Percentiles rank a stretch among this genome's conserved stretches.
Conservation (phyloP, 2,113 vertebrate species). For the Xiphophorus hellerii region DNA sequence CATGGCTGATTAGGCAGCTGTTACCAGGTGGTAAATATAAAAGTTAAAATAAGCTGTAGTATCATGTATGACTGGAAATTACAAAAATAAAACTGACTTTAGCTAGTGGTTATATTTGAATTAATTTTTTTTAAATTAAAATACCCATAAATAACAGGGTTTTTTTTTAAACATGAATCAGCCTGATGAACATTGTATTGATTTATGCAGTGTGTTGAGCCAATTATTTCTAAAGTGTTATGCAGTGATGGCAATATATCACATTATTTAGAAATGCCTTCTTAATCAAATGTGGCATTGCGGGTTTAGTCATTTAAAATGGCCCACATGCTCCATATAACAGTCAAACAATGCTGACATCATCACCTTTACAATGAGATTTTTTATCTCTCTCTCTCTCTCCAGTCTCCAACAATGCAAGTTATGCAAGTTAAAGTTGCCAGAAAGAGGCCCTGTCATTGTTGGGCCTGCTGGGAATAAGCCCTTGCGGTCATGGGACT, state of each 20-base stretch:
- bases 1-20: background rate
- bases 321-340: conserved; percentile 16
- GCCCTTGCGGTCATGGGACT: conserved; percentile 20
- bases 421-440: background rate
- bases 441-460: conserved; percentile 34
- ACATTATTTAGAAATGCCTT: conserved; percentile 1
- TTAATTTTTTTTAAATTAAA: no score
- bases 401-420: conserved; percentile 27
- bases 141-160: background rate
- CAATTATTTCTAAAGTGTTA: background rate
- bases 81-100: background rate
- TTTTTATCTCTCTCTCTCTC: conserved; percentile 5
- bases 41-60: background rate
- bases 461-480: conserved; percentile 35
- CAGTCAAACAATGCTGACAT: conserved; percentile 48
- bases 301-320: conserved; percentile 26
- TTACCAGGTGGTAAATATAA: background rate
- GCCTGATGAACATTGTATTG: background rate
- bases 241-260: background rate
- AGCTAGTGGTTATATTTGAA: no score
- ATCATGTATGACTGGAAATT: background rate
- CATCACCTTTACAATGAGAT: conserved; percentile 28
- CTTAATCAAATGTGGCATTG: conserved; percentile 8
- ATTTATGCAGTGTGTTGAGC: background rate
- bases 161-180: background rate